Evolutionary conservation across 2,888 invertebrate species (phyloP), one percentile per base, ranked within the genome.

Genomic region (Rhimphoctona megacephalus): DNA sequence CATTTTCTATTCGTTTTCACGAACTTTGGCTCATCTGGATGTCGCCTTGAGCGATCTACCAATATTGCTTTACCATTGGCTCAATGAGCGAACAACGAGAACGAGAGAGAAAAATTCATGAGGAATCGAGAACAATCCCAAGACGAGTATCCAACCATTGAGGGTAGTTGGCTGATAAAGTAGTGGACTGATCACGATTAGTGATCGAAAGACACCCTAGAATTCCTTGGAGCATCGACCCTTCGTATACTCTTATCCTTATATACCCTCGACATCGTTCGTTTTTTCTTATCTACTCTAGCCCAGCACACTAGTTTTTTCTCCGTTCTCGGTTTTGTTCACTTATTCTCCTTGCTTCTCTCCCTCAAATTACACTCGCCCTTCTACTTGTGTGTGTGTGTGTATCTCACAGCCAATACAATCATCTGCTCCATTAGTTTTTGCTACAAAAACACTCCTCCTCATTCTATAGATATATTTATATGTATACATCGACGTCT

Each of bases 371-470:
- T 81, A 81, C 78, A 76, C 77, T 80, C 64, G 73, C 49, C 54
- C 81, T 61, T 52, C 54, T 43, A 33, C 66, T 69, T 30, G 43
- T 36, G 14, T 70, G 49, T 80, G 39, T 43, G 19, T 57, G 25
- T 76, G 25, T 49, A 36, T 69, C 70, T 80, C 61, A 52, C 76
- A 72, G 70, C 78, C 83, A 82, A 86, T 82, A 86, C 84, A 88
- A 89, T 89, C 85, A 89, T 89, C 74, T 83, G 85, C 85, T 86
- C 83, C 87, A 88, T 87, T 88, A 88, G 86, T 84, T 87, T 85
- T 57, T 67, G 54, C 77, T 52, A 74, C 77, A 84, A 86, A 88
- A 85, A 86, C 84, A 87, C 22, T 46, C 46, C 57, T 46, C 70
- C 25, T 74, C 36, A 14, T 25, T 43, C 81, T 33, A 19, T n/a